Evolutionary conservation across 2,797 vertebrate genomes (phyloP), one percentile per base, ranked within the genome.

Genomic region (Manis javanica): DNA sequence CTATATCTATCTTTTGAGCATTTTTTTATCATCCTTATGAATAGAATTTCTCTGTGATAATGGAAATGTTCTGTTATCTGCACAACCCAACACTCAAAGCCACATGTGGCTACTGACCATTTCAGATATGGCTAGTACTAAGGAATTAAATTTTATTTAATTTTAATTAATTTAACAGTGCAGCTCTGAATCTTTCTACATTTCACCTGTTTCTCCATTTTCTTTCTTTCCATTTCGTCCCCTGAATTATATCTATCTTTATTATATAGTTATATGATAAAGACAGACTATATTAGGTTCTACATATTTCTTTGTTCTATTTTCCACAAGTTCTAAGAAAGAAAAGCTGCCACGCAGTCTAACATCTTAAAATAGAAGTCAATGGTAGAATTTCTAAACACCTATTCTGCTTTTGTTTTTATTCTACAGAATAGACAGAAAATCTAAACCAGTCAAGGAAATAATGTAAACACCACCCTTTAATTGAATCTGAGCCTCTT

Each of bases 301-400:
- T 77, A 84, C 57, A 29, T 71, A 84, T 69, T 86, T 84, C 19
- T 89, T 95, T 63, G 64, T 72, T 64, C 37, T 71, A 83, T 31
- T 78, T 91, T 75, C 51, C 63, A 0, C 57, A 69, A 57, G 24
- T 82, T 96, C 79, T 55, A 51, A 29, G 46, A 55, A 9, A 66
- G 53, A 46, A 91, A 84, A 82, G 57, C 42, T 68, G 59, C 34
- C 64, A 68, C 14, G 92, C 39, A 74, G 24, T 68, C 39, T 92
- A 90, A 75, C 19, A 77, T 57, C n/a, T 87, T 90, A 66, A 92
- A 78, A 79, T 7, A 64, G 51, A 69, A 89, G 14, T 77, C 63
- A 94, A 29, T 13, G 24, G 21, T 21, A 91, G 23, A 91, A 72
- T 31, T 24, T 72, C 23, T 57, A 77, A 92, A 16, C 16, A 57